phyloP scores from a whole-genome alignment of 2,888 invertebrate species.

The Drosophila barbarae region DNA sequence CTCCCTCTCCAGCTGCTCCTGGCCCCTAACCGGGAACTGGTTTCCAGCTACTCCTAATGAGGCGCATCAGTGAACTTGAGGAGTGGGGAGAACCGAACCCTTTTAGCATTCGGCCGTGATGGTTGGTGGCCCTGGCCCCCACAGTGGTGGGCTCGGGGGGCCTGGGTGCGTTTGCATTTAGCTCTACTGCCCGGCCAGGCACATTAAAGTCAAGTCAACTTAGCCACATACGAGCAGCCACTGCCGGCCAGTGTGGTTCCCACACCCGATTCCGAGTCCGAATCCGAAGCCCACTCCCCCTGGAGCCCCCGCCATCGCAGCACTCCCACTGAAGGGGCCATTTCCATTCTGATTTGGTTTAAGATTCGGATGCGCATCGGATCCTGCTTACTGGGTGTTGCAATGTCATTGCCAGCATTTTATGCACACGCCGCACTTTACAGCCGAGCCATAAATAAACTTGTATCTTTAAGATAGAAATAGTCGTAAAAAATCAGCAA shows the following conservation, averaged over 20 bases:
- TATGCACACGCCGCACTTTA: slow-evolving; percentile 65
- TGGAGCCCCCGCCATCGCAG: slow-evolving; percentile 1
- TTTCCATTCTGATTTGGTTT: slow-evolving; percentile 60
- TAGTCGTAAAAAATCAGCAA: slow-evolving; percentile 71
- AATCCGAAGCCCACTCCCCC: background rate
- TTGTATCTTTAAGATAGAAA: slow-evolving; percentile 72
- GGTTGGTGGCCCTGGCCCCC: slow-evolving; percentile 59
- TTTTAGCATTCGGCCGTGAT: slow-evolving; percentile 72
- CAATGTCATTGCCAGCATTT: slow-evolving; percentile 71
- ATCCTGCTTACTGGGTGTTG: slow-evolving; percentile 61
- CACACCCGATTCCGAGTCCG: slow-evolving; percentile 11
- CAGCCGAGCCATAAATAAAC: slow-evolving; percentile 69
- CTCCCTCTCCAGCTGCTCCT: slow-evolving; percentile 17
- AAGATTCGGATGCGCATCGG: slow-evolving; percentile 67
- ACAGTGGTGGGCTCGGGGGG: slow-evolving; percentile 35
- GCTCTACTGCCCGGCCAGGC: slow-evolving; percentile 57
- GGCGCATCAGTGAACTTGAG: slow-evolving; percentile 55
- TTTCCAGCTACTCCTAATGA: slow-evolving; percentile 72
- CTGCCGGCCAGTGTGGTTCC: slow-evolving; percentile 20
- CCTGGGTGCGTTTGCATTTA: slow-evolving; percentile 63
- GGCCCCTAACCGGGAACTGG: slow-evolving; percentile 47
- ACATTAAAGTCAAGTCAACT: slow-evolving; percentile 66
- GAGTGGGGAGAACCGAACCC: slow-evolving; percentile 50
- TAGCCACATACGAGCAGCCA: slow-evolving; percentile 52
- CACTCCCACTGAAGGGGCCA: slow-evolving; percentile 30